Evolutionary conservation across 2,797 vertebrate genomes (phyloP), one percentile per base, ranked within the genome.

Genomic region (Acridotheres tristis): DNA sequence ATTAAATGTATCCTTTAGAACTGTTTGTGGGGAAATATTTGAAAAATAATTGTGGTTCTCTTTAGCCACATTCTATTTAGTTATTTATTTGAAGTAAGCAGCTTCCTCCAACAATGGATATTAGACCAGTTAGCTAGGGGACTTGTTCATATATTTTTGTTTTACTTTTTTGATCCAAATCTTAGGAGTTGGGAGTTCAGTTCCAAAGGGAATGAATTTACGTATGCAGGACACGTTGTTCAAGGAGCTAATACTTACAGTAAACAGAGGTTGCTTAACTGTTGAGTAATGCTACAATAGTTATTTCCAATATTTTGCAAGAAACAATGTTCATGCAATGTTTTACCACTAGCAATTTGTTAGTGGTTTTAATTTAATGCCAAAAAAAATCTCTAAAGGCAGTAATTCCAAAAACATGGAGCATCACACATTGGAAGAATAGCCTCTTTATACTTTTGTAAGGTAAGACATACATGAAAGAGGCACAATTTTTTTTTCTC

Each of bases 221-320:
- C 58, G 62, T 93, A 93, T 86, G 72, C 90, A 85, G 96, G 94
- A 97, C 97, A 97, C 15, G 53, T 96, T 89, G 94, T 97, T 90
- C 94, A 12, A 95, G 83, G 55, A 88, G 83, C 94, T 94, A 95
- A 94, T 76, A n/a, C 47, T 95, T 96, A 88, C 93, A 58, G 85
- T 92, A 97, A 97, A 94, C 82, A 95, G 93, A 77, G 63, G 93
- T 96, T 84, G 94, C 96, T 89, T 92, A 82, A 71, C 95, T 76
- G 74, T 90, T 97, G 97, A 96, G 97, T 97, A 96, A 97, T 90
- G 75, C 80, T 68, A 79, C 83, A 81, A 78, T 42, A 93, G 89
- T 96, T 96, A 96, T 96, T 97, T 97, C 96, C 97, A 97, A 97
- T 92, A 92, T 97, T 97, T 97, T 97, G 97, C 95, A 98, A 96